A percentile compares a stretch with the other conserved stretches of the same genome.
Evolutionary conservation across 2,888 invertebrate genomes (phyloP).

Genomic region (Pogonocherus hispidulus): DNA sequence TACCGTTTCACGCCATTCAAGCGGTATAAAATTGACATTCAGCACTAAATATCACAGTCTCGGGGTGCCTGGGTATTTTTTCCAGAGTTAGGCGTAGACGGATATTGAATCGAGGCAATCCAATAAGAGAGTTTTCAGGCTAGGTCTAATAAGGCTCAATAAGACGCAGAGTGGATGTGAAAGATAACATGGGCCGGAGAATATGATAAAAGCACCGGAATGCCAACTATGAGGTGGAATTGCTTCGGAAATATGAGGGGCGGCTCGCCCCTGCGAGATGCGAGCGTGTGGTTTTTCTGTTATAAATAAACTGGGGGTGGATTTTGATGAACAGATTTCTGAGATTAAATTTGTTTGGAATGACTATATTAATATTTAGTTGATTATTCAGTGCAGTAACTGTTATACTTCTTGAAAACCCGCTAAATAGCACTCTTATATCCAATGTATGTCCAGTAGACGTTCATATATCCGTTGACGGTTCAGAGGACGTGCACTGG

Average conservation of each 20-base stretch:
- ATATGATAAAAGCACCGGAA: constrained; percentile 48
- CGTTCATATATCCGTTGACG: too few species aligned
- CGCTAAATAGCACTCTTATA: too few species aligned
- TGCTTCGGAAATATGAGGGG: too few species aligned
- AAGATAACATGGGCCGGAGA: constrained; percentile 48
- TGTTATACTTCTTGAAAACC: too few species aligned
- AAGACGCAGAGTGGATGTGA: constrained; percentile 49
- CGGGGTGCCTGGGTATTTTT: too few species aligned
- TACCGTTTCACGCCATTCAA: too few species aligned
- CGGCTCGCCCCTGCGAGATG: not conserved
- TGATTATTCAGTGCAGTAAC: too few species aligned
- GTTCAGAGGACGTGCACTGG: too few species aligned
- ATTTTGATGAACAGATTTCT: not conserved
- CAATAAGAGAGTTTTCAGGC: constrained; percentile 47
- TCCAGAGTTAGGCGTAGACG: too few species aligned
- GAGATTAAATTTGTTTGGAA: not conserved
- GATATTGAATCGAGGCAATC: constrained; percentile 54
- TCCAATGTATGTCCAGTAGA: too few species aligned
- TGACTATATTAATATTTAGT: not conserved
- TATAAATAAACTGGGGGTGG: not conserved
- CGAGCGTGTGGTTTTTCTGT: not conserved
- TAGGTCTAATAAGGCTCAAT: constrained; percentile 47
- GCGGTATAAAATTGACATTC: too few species aligned
- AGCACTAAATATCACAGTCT: too few species aligned
- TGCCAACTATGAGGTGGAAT: constrained; percentile 45